These are phyloP conservation scores for Columba guinea DNA, from an alignment of 2,797 vertebrate genomes.

Conservation along the genomic window DNA sequence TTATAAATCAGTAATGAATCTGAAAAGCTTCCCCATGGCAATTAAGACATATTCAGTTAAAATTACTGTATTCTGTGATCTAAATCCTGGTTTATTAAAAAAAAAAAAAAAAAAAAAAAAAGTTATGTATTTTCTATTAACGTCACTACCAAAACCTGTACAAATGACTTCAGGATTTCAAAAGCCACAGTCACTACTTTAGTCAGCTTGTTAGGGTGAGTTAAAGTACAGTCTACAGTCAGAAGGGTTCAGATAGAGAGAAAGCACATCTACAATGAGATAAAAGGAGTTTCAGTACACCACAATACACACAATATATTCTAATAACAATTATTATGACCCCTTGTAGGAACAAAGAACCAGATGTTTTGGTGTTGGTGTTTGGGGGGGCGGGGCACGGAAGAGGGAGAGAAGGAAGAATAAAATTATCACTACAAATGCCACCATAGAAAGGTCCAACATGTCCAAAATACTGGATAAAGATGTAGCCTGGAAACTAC, in stretches of 20 bases:
- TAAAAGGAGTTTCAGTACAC: background rate
- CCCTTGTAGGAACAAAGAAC: background rate
- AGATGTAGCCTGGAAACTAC: background rate
- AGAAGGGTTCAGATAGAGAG: background rate
- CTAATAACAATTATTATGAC: background rate
- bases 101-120: background rate
- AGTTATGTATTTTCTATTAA: background rate
- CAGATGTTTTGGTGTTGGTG: background rate
- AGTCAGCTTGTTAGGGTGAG: background rate
- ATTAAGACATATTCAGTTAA: background rate
- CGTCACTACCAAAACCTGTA: background rate
- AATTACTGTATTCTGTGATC: background rate
- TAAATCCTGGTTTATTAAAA: background rate
- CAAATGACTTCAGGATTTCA: background rate
- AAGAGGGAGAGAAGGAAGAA: background rate
- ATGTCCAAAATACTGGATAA: background rate
- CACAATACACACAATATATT: background rate
- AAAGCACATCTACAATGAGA: background rate
- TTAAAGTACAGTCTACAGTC: background rate
- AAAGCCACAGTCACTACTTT: background rate
- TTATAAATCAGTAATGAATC: slow-evolving; percentile 4
- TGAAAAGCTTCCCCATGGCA: background rate
- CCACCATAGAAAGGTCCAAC: background rate
- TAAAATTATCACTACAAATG: background rate
- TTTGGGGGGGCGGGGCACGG: background rate